phyloP scores from a whole-genome alignment of 2,888 invertebrate genomes.

The Tortricodes alternella region DNA sequence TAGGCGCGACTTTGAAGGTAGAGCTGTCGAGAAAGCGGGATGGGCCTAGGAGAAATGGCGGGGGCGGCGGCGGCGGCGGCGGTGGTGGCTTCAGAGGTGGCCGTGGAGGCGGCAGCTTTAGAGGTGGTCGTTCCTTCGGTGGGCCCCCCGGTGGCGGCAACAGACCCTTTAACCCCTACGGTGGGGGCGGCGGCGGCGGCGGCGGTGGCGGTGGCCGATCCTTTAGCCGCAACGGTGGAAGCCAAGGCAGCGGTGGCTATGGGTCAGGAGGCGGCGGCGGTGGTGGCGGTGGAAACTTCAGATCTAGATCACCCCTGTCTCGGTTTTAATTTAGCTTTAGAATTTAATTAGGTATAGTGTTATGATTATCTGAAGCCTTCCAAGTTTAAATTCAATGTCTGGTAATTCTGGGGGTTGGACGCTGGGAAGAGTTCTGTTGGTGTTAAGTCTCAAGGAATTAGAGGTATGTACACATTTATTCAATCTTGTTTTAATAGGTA shows the following conservation, averaged over 20 bases:
- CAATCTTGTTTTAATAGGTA: slow-evolving; percentile 2
- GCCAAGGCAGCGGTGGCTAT: slow-evolving; percentile 57
- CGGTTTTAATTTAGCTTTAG: slow-evolving; percentile 76
- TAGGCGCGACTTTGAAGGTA: slow-evolving; percentile 93
- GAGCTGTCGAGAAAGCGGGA: slow-evolving; percentile 93
- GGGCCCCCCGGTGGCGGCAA: slow-evolving; percentile 81
- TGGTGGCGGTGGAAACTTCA: slow-evolving; percentile 76
- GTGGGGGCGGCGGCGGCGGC: slow-evolving; percentile 72
- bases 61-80: slow-evolving; percentile 80
- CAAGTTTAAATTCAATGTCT: slow-evolving; percentile 78
- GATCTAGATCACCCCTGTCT: slow-evolving; percentile 77
- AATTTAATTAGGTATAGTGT: slow-evolving; percentile 79
- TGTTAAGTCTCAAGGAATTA: slow-evolving; percentile 64
- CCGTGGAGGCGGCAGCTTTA: slow-evolving; percentile 71
- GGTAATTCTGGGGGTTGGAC: slow-evolving; percentile 76
- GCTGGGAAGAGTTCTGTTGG: slow-evolving; percentile 69
- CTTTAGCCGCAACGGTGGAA: slow-evolving; percentile 45
- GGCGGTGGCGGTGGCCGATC: slow-evolving; percentile 60
- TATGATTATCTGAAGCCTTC: slow-evolving; percentile 82
- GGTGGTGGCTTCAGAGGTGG: slow-evolving; percentile 67
- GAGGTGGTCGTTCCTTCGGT: slow-evolving; percentile 77
- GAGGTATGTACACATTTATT: slow-evolving; percentile 56
- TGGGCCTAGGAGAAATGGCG: slow-evolving; percentile 85
- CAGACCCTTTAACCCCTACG: slow-evolving; percentile 82
- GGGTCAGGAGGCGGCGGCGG: slow-evolving; percentile 68